Conservation (phyloP, 2,888 invertebrate species). For the Folsomia candida region DNA sequence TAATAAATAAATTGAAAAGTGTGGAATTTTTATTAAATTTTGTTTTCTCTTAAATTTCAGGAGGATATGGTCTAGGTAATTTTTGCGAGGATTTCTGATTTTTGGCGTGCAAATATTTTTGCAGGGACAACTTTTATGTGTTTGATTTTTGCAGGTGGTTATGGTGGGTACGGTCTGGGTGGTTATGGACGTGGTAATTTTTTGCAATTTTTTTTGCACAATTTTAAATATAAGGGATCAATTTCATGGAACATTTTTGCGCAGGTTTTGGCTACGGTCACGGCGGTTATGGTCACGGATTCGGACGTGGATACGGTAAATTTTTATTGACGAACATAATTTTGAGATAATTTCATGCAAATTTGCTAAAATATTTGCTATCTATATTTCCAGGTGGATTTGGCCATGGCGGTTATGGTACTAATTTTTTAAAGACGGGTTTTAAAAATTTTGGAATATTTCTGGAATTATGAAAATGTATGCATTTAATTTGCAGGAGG, state of each 20-base stretch:
- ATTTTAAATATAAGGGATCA: background rate
- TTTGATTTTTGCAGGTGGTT: background rate
- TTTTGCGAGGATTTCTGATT: background rate
- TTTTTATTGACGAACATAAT: background rate
- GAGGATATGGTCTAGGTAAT: background rate
- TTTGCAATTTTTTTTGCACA: too few relatives aligned
- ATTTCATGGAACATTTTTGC: background rate
- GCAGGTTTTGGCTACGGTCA: slow-evolving; percentile 5
- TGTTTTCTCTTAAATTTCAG: too few relatives aligned
- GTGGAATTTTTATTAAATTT: too few relatives aligned
- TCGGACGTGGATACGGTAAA: slow-evolving; percentile 18
- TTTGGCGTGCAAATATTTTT: background rate
- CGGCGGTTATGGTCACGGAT: slow-evolving; percentile 20
- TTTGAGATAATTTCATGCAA: too few relatives aligned
- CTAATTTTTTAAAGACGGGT: background rate
- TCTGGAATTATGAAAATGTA: too few relatives aligned
- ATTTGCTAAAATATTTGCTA: background rate
- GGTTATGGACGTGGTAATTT: background rate
- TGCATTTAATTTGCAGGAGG: background rate
- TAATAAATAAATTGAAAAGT: too few relatives aligned
- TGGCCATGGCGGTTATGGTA: slow-evolving; percentile 21
- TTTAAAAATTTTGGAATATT: background rate
- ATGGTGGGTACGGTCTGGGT: slow-evolving; percentile 8
- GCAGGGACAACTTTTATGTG: too few relatives aligned
- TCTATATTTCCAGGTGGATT: slow-evolving; percentile 12